Evolutionary conservation across 2,113 vertebrate genomes (phyloP).

Genomic region (Stigmatopora nigra): DNA sequence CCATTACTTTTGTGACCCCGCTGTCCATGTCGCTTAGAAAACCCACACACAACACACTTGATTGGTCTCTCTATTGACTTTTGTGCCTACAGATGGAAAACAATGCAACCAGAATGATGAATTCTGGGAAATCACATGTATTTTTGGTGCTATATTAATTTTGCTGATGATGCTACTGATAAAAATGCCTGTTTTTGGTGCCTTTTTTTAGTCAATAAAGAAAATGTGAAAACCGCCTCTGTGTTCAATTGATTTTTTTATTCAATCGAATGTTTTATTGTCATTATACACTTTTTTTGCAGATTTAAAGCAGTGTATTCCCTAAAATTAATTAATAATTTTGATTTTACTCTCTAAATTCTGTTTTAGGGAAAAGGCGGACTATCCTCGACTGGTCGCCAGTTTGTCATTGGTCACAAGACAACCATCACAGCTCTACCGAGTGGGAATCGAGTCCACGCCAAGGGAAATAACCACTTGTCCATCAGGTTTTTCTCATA

Average conservation of each 20-base stretch:
- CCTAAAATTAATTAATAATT: too few relatives aligned
- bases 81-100: conserved; percentile 53
- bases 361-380: too few relatives aligned
- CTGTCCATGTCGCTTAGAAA: conserved; percentile 30
- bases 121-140: conserved; percentile 47
- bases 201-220: conserved; percentile 64
- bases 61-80: conserved; percentile 11
- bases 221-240: neutral
- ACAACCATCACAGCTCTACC: too few relatives aligned
- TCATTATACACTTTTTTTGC: too few relatives aligned
- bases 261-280: too few relatives aligned
- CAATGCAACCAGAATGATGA: conserved; percentile 30
- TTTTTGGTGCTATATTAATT: conserved; percentile 76
- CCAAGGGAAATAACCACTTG: too few relatives aligned
- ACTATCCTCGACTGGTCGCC: too few relatives aligned
- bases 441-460: too few relatives aligned
- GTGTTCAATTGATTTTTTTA: neutral
- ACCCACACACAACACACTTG: neutral
- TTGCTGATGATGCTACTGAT: conserved; percentile 60
- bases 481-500: too few relatives aligned
- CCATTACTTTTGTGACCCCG: conserved; percentile 37
- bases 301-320: too few relatives aligned
- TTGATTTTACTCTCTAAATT: too few relatives aligned
- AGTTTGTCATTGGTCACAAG: too few relatives aligned
- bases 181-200: conserved; percentile 60